Percentiles rank a stretch among this genome's conserved stretches.
phyloP scores from a whole-genome alignment of 2,888 invertebrate species.

The Bembecia ichneumoniformis region DNA sequence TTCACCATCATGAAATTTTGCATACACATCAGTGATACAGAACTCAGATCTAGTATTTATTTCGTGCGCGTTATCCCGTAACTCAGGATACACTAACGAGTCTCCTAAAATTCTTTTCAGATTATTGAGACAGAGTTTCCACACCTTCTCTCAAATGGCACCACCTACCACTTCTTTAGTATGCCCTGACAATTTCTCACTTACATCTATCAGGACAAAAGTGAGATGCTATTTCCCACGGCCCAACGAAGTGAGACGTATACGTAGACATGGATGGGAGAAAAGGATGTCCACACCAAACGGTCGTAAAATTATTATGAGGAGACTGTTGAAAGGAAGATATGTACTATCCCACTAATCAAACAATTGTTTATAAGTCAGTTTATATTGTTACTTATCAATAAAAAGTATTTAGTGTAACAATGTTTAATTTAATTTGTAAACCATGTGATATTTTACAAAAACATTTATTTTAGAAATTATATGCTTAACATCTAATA shows the following conservation, averaged over 20 bases:
- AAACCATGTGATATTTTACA: slow-evolving; percentile 21
- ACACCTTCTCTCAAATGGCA: slow-evolving; percentile 23
- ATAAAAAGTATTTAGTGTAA: slow-evolving; percentile 3
- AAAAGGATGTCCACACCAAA: slow-evolving; percentile 77
- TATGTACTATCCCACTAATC: slow-evolving; percentile 77
- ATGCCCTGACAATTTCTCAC: slow-evolving; percentile 35
- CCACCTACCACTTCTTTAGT: slow-evolving; percentile 28
- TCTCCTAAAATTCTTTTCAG: slow-evolving; percentile 25
- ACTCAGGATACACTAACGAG: not conserved
- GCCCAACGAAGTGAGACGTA: slow-evolving; percentile 79
- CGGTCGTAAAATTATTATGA: slow-evolving; percentile 82
- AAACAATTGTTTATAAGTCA: not conserved
- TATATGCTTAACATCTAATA: slow-evolving; percentile 33
- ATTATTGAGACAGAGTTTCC: slow-evolving; percentile 34
- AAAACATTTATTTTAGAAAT: slow-evolving; percentile 21
- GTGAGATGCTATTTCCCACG: slow-evolving; percentile 81
- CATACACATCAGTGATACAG: not conserved
- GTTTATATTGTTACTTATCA: not conserved
- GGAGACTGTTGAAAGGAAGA: slow-evolving; percentile 81
- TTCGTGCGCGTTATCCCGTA: not conserved
- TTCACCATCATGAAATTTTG: too few species aligned
- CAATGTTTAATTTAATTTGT: slow-evolving; percentile 22
- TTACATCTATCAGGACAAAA: slow-evolving; percentile 52
- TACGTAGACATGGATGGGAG: slow-evolving; percentile 80
- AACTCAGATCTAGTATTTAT: too few species aligned